phyloP scores from a whole-genome alignment of 2,797 vertebrate genomes.

The Sebastes goodei region DNA sequence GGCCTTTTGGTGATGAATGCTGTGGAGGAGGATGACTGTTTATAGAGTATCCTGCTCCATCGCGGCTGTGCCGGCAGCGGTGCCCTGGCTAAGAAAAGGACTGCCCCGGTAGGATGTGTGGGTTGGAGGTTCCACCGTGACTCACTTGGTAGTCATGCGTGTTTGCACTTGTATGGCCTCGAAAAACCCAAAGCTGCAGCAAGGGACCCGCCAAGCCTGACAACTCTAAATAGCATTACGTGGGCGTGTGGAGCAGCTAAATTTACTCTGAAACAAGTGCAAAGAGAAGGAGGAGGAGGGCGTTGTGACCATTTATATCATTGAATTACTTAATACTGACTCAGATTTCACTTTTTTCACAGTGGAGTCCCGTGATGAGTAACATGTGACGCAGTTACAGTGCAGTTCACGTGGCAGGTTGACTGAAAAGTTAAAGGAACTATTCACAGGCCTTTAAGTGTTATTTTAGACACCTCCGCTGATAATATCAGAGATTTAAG shows the following conservation, averaged over 20 bases:
- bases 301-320: slow-evolving; percentile 33
- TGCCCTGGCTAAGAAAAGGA: slow-evolving; percentile 64
- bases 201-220: slow-evolving; percentile 62
- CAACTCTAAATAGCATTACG: slow-evolving; percentile 67
- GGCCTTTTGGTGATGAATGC: slow-evolving; percentile 69
- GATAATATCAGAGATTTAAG: slow-evolving; percentile 54
- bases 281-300: slow-evolving; percentile 30
- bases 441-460: slow-evolving; percentile 1
- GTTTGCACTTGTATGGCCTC: slow-evolving; percentile 61
- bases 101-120: slow-evolving; percentile 69
- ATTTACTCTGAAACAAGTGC: slow-evolving; percentile 74
- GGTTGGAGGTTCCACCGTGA: slow-evolving; percentile 80
- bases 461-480: slow-evolving; percentile 41
- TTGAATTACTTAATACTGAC: slow-evolving; percentile 59
- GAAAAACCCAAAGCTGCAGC: slow-evolving; percentile 48
- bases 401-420: slow-evolving; percentile 36
- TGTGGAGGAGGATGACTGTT: slow-evolving; percentile 68
- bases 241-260: slow-evolving; percentile 73
- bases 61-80: slow-evolving; percentile 31
- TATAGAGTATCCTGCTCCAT: slow-evolving; percentile 64
- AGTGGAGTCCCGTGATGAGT: slow-evolving; percentile 27
- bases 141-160: slow-evolving; percentile 77
- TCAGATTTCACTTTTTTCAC: slow-evolving; percentile 35
- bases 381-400: slow-evolving; percentile 30
- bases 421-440: slow-evolving; percentile 33